A percentile compares a stretch with the other conserved stretches of the same genome.
Conservation (phyloP, 1,140 invertebrate species). For the Phymorhynchus buccinoides region DNA sequence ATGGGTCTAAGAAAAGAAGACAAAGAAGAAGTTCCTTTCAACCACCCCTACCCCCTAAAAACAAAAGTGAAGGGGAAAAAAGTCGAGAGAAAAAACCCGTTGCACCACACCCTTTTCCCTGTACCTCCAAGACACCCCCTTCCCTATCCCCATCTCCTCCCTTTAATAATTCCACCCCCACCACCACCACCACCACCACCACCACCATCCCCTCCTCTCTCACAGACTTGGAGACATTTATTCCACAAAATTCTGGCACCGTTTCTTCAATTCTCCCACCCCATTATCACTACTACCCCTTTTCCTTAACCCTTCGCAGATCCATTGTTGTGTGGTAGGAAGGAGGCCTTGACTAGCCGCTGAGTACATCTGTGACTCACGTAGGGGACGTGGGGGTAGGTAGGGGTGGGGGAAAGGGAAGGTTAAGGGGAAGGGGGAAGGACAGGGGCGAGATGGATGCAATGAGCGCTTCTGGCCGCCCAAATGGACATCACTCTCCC, state of each 20-base stretch:
- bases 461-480: too few species aligned
- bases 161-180: too few species aligned
- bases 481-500: too few species aligned
- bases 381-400: background rate
- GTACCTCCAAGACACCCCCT: too few species aligned
- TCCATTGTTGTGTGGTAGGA: background rate
- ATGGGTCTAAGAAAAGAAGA: too few species aligned
- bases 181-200: background rate
- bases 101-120: too few species aligned
- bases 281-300: too few species aligned
- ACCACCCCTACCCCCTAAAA: background rate
- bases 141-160: too few species aligned
- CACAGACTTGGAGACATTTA: background rate
- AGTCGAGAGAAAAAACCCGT: background rate
- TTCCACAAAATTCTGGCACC: background rate
- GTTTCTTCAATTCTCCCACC: too few species aligned
- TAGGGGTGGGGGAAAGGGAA: background rate
- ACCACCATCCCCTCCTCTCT: background rate
- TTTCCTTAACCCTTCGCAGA: background rate
- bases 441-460: too few species aligned
- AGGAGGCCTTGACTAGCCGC: background rate
- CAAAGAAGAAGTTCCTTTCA: background rate
- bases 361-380: constrained; percentile 7
- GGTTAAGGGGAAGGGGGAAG: background rate
- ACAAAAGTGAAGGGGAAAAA: background rate